Conservation (phyloP, 2,888 invertebrate genomes). For the Cheilosia impressa region DNA sequence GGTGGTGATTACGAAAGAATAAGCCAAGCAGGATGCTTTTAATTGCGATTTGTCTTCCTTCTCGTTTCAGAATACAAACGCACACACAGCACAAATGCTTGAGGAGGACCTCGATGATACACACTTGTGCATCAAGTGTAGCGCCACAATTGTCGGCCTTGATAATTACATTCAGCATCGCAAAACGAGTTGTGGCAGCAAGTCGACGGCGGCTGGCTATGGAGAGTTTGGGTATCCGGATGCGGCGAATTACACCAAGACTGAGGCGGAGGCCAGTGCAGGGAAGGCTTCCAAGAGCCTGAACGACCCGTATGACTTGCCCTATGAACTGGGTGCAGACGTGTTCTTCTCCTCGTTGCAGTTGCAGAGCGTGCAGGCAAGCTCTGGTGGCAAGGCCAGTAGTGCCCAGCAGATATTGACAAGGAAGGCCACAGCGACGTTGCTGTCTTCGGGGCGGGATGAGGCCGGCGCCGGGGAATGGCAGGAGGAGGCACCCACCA, state of each 20-base stretch:
- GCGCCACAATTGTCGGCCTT: slow-evolving; percentile 91
- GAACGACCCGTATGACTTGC: slow-evolving; percentile 83
- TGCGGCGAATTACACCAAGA: slow-evolving; percentile 78
- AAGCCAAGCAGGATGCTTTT: slow-evolving; percentile 68
- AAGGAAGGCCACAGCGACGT: slow-evolving; percentile 56
- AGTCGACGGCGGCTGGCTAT: slow-evolving; percentile 77
- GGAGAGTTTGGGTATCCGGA: slow-evolving; percentile 79
- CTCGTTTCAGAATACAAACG: slow-evolving; percentile 24
- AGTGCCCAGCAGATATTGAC: slow-evolving; percentile 50
- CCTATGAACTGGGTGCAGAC: slow-evolving; percentile 89
- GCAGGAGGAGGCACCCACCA: slow-evolving; percentile 77
- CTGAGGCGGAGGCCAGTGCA: slow-evolving; percentile 76
- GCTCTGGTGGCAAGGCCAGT: slow-evolving; percentile 45
- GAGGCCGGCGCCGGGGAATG: slow-evolving; percentile 50
- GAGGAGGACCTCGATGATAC: slow-evolving; percentile 91
- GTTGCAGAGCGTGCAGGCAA: slow-evolving; percentile 86
- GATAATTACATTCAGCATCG: slow-evolving; percentile 94
- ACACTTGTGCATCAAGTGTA: slow-evolving; percentile 95
- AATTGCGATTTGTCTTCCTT: slow-evolving; percentile 56
- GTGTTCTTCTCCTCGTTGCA: slow-evolving; percentile 94
- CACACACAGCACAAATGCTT: slow-evolving; percentile 76
- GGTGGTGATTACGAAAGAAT: slow-evolving; percentile 49
- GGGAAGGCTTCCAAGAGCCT: slow-evolving; percentile 80
- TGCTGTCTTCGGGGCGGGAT: slow-evolving; percentile 42
- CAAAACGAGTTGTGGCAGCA: slow-evolving; percentile 87